These are phyloP conservation scores for Mongoloraphidia duomilia DNA, from an alignment of 2,888 invertebrate genomes.

Conservation along the genomic window DNA sequence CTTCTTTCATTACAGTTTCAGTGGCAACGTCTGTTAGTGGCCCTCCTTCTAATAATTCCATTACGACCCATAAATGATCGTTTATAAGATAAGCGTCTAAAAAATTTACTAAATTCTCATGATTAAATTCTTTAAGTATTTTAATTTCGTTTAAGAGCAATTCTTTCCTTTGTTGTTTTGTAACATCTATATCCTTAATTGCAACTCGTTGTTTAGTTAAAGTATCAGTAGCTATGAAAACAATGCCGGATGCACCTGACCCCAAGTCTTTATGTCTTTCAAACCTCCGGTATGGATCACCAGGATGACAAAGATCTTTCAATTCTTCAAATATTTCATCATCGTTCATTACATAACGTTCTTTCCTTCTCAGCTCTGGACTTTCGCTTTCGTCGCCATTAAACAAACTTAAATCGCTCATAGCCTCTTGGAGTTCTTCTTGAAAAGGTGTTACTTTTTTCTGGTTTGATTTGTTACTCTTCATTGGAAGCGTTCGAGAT, in stretches of 20 bases:
- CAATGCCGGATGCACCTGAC: slow-evolving; percentile 84
- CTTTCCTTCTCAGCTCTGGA: slow-evolving; percentile 45
- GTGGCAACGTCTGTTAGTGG: slow-evolving; percentile 94
- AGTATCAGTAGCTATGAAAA: slow-evolving; percentile 75
- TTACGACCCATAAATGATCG: slow-evolving; percentile 90
- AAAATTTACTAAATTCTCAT: slow-evolving; percentile 92
- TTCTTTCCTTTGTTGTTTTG: slow-evolving; percentile 91
- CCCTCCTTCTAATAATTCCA: slow-evolving; percentile 91
- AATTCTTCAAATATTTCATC: slow-evolving; percentile 66
- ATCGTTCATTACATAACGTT: slow-evolving; percentile 43
- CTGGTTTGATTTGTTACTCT: not conserved
- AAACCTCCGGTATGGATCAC: slow-evolving; percentile 70
- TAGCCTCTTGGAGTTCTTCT: not conserved
- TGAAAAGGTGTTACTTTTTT: not conserved
- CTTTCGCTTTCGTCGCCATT: slow-evolving; percentile 30
- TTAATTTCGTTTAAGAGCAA: slow-evolving; percentile 89
- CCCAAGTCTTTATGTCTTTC: slow-evolving; percentile 71
- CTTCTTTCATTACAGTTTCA: slow-evolving; percentile 92
- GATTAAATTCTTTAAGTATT: slow-evolving; percentile 80
- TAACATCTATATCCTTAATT: slow-evolving; percentile 90
- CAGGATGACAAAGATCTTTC: slow-evolving; percentile 62
- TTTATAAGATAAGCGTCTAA: slow-evolving; percentile 83
- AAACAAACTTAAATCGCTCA: slow-evolving; percentile 20
- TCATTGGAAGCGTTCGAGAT: slow-evolving; percentile 1
- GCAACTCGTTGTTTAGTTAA: slow-evolving; percentile 67